A percentile compares a stretch with the other conserved stretches of the same genome.
Evolutionary conservation across 64 coral and sea anemone genomes (phyloP).

Genomic region (Platygyra sinensis): DNA sequence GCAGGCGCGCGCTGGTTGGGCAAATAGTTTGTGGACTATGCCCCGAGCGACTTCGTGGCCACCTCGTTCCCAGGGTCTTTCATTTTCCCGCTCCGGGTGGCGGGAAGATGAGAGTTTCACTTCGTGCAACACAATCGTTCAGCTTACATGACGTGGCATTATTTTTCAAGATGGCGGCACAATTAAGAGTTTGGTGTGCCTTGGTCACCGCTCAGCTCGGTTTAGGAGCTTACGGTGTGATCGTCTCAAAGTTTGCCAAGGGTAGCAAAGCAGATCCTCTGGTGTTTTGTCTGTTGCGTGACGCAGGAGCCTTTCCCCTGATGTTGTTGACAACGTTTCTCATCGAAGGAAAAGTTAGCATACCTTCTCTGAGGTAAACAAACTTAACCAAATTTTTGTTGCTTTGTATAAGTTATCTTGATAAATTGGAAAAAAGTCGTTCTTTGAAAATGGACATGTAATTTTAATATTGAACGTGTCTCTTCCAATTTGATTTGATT

Average conservation of each 20-base stretch:
- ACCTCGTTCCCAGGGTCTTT: too few relatives aligned
- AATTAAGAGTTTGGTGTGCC: conserved; percentile 21
- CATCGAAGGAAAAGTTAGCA: neutral
- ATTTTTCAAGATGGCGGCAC: neutral
- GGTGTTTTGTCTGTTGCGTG: conserved; percentile 22
- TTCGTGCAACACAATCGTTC: neutral
- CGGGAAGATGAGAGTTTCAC: too few relatives aligned
- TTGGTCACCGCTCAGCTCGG: conserved; percentile 33
- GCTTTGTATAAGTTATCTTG: too few relatives aligned
- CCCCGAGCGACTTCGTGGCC: too few relatives aligned
- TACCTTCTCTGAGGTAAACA: conserved; percentile 34
- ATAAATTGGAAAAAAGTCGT: too few relatives aligned
- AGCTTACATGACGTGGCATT: neutral
- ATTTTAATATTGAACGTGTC: too few relatives aligned
- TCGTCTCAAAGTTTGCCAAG: conserved; percentile 41
- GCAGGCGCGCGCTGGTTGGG: too few relatives aligned
- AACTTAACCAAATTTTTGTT: neutral
- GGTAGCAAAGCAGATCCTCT: conserved; percentile 36
- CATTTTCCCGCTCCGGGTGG: neutral
- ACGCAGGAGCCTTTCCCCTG: conserved; percentile 16
- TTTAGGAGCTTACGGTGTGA: conserved; percentile 48
- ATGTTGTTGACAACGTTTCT: conserved; percentile 10
- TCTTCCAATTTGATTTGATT: too few relatives aligned
- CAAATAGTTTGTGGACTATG: too few relatives aligned
- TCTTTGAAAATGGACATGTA: too few relatives aligned